Evolutionary conservation across 2,888 invertebrate species (phyloP), one percentile per base, ranked within the genome.

Genomic region (Tetropium fuscum): DNA sequence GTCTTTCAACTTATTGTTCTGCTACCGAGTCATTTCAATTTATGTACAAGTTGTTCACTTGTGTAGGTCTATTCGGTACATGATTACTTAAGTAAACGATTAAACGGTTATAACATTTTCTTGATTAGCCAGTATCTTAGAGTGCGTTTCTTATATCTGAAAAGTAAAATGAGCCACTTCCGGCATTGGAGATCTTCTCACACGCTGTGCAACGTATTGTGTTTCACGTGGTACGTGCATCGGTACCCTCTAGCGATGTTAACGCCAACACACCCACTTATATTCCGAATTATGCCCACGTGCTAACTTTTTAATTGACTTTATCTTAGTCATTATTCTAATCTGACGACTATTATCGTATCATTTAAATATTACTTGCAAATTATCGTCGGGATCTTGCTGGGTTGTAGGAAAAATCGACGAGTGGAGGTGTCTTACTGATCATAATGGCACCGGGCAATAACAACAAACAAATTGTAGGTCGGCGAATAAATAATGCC

Each of bases 301-400:
- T 65, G 65, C 60, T 63, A 58, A 64, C 59, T 59, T 69, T 68
- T 71, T 71, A 71, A 71, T 71, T 69, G 70, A 71, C 68, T 63
- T 63, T 67, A 70, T 67, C 68, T 63, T 59, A 66, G 66, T 64
- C 69, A 69, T 69, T 69, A 69, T 71, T 69, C 63, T 68, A 69
- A 71, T 69, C 67, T 65, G 63, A 66, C 60, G 61, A 66, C 58
- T 58, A 53, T 63, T 65, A 68, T 65, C 65, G 64, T 55, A 57
- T 68, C 57, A 64, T 68, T 68, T 64, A 55, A 66, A 68, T 68
- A 66, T 36, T 36, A 22, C 20, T 22, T 48, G 15, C 11, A 36
- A 25, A 22, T 48, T 48, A 48, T 48, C 48, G 22, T 48, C 36
- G n/a, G 22, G 22, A 36, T 48, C 36, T 36, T 36, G 15, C 19